A percentile compares a stretch with the other conserved stretches of the same genome.
Evolutionary conservation across 2,888 invertebrate genomes (phyloP).

Genomic region (Silvanus unidentatus): DNA sequence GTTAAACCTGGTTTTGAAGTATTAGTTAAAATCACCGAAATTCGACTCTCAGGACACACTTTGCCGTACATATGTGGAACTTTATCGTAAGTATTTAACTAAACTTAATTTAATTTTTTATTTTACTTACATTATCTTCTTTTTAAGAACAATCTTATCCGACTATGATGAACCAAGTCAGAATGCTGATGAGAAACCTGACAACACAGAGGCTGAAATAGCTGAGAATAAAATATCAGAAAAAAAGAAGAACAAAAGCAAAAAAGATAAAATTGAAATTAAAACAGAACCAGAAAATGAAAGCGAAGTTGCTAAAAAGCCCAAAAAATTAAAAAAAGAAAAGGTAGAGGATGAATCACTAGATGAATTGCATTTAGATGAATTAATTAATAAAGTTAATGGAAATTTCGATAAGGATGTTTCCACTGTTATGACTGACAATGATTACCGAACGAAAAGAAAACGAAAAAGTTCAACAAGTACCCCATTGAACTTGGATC

Average conservation of each 20-base stretch:
- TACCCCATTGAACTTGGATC: no score
- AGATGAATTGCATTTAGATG: slow-evolving; percentile 4
- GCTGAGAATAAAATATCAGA: no score
- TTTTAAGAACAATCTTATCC: no score
- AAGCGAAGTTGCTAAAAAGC: slow-evolving; percentile 1
- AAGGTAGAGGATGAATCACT: slow-evolving; percentile 3
- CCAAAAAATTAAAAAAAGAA: slow-evolving; percentile 5
- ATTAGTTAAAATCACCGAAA: slow-evolving; percentile 52
- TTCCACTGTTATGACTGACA: neutral
- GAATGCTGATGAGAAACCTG: neutral
- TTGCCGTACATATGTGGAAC: slow-evolving; percentile 58
- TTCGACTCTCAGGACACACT: slow-evolving; percentile 46
- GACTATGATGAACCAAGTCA: neutral
- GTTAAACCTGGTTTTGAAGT: slow-evolving; percentile 57
- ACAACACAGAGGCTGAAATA: neutral
- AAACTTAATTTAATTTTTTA: no score
- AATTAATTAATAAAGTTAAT: neutral
- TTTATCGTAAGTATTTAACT: slow-evolving; percentile 46
- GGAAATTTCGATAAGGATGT: neutral
- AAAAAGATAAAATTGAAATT: neutral
- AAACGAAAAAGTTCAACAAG: neutral
- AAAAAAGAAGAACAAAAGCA: slow-evolving; percentile 4
- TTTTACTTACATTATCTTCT: no score
- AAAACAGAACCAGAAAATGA: slow-evolving; percentile 6
- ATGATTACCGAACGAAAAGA: neutral